phyloP scores from a whole-genome alignment of 2,113 vertebrate species.

The Syrmaticus mikado region DNA sequence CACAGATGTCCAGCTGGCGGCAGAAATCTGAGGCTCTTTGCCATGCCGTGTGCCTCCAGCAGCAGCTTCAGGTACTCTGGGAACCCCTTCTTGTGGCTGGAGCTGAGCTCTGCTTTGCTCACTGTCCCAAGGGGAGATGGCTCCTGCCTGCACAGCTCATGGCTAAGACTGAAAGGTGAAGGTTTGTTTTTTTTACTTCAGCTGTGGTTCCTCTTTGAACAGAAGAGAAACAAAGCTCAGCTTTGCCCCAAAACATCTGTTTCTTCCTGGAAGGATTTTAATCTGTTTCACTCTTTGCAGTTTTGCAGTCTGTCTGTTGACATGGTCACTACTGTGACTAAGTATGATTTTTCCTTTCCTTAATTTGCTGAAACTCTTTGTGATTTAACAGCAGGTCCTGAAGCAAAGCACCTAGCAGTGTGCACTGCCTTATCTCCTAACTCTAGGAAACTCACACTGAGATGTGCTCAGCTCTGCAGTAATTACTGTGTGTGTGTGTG shows the following conservation, averaged over 20 bases:
- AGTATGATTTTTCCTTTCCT: background rate
- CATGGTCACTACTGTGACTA: background rate
- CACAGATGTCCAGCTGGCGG: background rate
- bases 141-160: background rate
- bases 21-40: background rate
- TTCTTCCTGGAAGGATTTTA: background rate
- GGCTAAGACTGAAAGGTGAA: background rate
- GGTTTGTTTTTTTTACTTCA: background rate
- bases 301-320: background rate
- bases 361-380: background rate
- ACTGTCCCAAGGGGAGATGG: background rate
- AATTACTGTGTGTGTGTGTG: background rate
- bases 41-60: background rate
- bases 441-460: background rate
- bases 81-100: background rate
- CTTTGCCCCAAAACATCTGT: background rate
- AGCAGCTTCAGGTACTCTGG: background rate
- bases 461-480: background rate
- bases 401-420: background rate
- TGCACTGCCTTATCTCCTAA: background rate
- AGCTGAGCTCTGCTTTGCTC: background rate
- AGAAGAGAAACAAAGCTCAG: background rate
- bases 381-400: background rate
- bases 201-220: background rate
- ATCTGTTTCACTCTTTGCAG: background rate